Evolutionary conservation across 92 coral and sea anemone species (phyloP).

Genomic region (Micromussa lordhowensis): DNA sequence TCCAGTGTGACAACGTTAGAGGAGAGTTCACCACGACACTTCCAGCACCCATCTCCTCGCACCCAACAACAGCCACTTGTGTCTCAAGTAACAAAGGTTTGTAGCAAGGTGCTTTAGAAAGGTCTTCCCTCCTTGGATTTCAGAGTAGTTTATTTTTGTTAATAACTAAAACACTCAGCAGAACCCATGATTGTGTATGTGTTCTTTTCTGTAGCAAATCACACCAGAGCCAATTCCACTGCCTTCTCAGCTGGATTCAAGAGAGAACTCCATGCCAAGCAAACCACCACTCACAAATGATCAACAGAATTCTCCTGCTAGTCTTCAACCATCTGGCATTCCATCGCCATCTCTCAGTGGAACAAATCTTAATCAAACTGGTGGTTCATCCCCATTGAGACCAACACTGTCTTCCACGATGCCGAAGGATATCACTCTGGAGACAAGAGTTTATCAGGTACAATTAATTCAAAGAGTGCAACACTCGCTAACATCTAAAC

Average conservation of each 20-base stretch:
- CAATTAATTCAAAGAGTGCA: not conserved
- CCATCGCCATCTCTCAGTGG: constrained; percentile 53
- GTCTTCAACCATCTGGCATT: constrained; percentile 63
- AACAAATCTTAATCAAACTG: constrained; percentile 49
- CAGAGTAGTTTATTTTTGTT: not conserved
- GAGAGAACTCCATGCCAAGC: constrained; percentile 57
- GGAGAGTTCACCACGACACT: constrained; percentile 85
- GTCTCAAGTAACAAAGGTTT: constrained; percentile 49
- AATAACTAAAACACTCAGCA: not conserved
- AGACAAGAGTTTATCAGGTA: constrained; percentile 79
- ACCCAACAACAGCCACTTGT: constrained; percentile 72
- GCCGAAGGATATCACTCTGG: constrained; percentile 68
- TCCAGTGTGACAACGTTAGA: constrained; percentile 79
- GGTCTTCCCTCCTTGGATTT: not conserved
- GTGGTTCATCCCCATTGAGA: constrained; percentile 48
- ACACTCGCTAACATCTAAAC: not conserved
- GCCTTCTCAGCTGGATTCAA: constrained; percentile 65
- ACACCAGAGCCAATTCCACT: constrained; percentile 66
- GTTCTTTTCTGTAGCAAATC: constrained; percentile 21
- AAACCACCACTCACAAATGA: constrained; percentile 61
- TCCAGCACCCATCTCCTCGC: constrained; percentile 81
- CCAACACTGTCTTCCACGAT: constrained; percentile 64
- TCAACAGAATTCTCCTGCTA: constrained; percentile 69
- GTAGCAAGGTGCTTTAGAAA: not conserved
- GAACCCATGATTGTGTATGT: not conserved